A percentile compares a stretch with the other conserved stretches of the same genome.
Evolutionary conservation across 2,797 vertebrate species (phyloP).

Genomic region (Tragelaphus eurycerus): DNA sequence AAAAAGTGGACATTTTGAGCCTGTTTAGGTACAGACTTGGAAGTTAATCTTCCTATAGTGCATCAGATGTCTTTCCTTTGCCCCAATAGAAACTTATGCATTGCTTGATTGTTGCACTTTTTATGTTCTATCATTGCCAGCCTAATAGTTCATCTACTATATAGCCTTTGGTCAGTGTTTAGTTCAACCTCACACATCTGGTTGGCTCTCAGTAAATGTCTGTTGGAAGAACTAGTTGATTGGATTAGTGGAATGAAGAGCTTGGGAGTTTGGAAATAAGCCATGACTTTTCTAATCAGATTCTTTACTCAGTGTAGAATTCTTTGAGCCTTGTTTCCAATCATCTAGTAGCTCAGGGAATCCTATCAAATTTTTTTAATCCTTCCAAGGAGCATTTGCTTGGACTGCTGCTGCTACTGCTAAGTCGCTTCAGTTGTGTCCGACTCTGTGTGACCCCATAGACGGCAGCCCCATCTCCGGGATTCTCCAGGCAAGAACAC

Average conservation of each 20-base stretch:
- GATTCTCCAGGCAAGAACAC: no score
- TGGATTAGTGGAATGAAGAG: background rate
- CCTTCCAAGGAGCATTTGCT: background rate
- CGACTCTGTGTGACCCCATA: no score
- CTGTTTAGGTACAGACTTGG: background rate
- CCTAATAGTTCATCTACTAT: background rate
- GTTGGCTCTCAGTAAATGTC: background rate
- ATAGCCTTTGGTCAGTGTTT: background rate
- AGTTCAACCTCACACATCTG: background rate
- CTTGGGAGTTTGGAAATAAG: background rate
- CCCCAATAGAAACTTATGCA: background rate
- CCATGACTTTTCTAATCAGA: background rate
- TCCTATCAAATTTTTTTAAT: background rate
- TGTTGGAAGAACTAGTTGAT: constrained; percentile 21
- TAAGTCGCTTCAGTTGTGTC: no score
- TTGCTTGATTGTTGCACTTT: background rate
- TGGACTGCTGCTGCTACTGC: background rate
- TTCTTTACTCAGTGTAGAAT: background rate
- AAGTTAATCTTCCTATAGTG: background rate
- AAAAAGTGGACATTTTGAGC: background rate
- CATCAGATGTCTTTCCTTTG: background rate
- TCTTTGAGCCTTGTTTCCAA: background rate
- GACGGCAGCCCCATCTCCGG: no score
- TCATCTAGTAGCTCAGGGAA: background rate
- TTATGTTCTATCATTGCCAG: background rate